These are phyloP conservation scores for Parapsyche elsis DNA, from an alignment of 1,140 invertebrate species.

Conservation along the genomic window DNA sequence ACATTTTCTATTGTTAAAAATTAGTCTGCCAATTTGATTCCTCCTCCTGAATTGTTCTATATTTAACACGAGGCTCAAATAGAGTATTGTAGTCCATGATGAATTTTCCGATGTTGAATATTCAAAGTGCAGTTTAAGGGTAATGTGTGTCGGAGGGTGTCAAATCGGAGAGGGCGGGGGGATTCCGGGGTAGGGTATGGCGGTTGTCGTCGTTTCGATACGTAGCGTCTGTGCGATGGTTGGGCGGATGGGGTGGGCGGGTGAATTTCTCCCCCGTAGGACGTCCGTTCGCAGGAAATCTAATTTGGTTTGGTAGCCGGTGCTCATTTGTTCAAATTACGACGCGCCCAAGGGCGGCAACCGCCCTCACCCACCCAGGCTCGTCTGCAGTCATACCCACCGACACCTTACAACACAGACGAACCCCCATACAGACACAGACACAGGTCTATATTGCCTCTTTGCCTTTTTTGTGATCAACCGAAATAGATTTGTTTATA, in stretches of 20 bases:
- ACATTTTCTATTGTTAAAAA: too few species aligned
- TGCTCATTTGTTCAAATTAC: constrained; percentile 66
- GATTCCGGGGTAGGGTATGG: neutral
- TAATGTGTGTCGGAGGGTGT: too few species aligned
- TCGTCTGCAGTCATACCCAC: neutral
- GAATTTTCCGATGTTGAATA: neutral
- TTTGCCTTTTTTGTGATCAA: too few species aligned
- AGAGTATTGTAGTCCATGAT: neutral
- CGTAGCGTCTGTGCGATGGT: constrained; percentile 7
- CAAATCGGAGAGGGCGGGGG: neutral
- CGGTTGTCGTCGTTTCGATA: constrained; percentile 11
- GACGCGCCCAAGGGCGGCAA: constrained; percentile 30
- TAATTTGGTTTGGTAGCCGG: constrained; percentile 64
- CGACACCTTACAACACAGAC: neutral
- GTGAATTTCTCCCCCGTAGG: constrained; percentile 38
- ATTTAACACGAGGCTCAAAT: too few species aligned
- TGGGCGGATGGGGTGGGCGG: constrained; percentile 14
- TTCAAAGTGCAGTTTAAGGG: neutral
- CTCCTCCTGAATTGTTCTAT: too few species aligned
- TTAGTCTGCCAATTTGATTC: too few species aligned
- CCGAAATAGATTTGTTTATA: too few species aligned
- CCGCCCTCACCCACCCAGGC: neutral
- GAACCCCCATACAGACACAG: neutral
- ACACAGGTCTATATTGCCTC: neutral
- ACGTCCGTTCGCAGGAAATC: constrained; percentile 58